Percentiles rank a stretch among this genome's conserved stretches.
These are phyloP conservation scores for Dryocosmus kuriphilus DNA, from an alignment of 2,888 invertebrate genomes.

Conservation along the genomic window DNA sequence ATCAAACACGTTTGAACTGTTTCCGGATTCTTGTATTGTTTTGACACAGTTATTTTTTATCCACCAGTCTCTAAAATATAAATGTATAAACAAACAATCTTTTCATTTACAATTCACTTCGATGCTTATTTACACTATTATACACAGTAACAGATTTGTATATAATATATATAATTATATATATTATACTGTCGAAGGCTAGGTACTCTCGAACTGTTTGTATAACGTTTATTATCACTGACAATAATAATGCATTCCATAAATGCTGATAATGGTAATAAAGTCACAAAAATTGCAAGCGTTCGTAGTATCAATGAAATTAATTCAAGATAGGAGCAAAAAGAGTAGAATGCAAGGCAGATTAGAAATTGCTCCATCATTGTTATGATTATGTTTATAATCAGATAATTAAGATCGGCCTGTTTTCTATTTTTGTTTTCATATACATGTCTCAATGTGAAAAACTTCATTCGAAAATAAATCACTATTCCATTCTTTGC, in stretches of 20 bases:
- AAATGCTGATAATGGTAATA: conserved; percentile 15
- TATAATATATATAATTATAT: conserved; percentile 13
- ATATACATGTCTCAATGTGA: neutral
- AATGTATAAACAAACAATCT: conserved; percentile 56
- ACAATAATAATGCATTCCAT: conserved; percentile 25
- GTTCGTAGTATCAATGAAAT: conserved; percentile 17
- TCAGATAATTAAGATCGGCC: neutral
- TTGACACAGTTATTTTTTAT: conserved; percentile 45
- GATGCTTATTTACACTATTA: conserved; percentile 28
- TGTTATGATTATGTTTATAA: neutral
- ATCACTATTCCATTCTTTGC: neutral
- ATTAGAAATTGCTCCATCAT: conserved; percentile 18
- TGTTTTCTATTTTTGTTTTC: neutral
- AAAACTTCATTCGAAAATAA: neutral
- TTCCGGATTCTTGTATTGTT: conserved; percentile 26
- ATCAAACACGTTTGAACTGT: neutral
- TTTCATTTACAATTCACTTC: conserved; percentile 52
- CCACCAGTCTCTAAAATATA: conserved; percentile 56
- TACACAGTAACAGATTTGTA: conserved; percentile 28
- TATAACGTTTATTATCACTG: conserved; percentile 22
- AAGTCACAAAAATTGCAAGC: conserved; percentile 17
- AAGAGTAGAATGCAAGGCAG: conserved; percentile 1
- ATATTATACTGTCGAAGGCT: too few species aligned
- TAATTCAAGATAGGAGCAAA: neutral
- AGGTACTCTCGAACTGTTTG: neutral